Percentiles rank a stretch among this genome's conserved stretches.
Evolutionary conservation across 2,888 invertebrate species (phyloP).

Genomic region (Synergus laeviventris): DNA sequence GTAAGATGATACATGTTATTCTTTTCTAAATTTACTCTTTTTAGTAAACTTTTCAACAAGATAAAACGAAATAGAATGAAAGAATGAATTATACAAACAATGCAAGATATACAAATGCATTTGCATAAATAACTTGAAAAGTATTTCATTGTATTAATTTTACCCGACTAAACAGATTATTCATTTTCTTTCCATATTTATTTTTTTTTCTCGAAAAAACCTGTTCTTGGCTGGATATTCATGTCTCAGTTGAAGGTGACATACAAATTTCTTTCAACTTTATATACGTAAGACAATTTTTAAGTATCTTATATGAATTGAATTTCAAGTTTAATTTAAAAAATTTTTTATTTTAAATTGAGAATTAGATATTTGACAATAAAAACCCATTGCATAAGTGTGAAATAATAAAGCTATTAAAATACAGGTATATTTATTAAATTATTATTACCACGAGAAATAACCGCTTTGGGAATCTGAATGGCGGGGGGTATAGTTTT

Average conservation of each 20-base stretch:
- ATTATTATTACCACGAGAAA: conserved; percentile 42
- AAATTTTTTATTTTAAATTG: not conserved
- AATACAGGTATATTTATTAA: conserved; percentile 42
- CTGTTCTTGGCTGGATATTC: not conserved
- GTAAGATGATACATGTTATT: not conserved
- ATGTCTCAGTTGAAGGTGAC: not conserved
- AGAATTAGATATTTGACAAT: not conserved
- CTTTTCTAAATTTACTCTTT: not conserved
- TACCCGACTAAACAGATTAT: not conserved
- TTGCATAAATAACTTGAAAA: not conserved
- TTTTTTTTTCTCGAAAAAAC: not conserved
- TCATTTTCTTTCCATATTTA: not conserved
- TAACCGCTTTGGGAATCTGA: conserved; percentile 41
- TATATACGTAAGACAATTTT: not conserved
- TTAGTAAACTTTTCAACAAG: not conserved
- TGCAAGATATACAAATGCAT: not conserved
- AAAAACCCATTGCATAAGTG: not conserved
- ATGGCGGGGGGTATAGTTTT: conserved; percentile 46
- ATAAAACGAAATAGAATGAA: not conserved
- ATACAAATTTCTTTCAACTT: not conserved
- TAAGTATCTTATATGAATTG: not conserved
- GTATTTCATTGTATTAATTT: not conserved
- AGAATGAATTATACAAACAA: not conserved
- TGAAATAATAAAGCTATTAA: conserved; percentile 43
- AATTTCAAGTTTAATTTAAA: too few relatives aligned